These are phyloP conservation scores for Etheostoma cragini DNA, from an alignment of 2,113 vertebrate species.

Conservation along the genomic window DNA sequence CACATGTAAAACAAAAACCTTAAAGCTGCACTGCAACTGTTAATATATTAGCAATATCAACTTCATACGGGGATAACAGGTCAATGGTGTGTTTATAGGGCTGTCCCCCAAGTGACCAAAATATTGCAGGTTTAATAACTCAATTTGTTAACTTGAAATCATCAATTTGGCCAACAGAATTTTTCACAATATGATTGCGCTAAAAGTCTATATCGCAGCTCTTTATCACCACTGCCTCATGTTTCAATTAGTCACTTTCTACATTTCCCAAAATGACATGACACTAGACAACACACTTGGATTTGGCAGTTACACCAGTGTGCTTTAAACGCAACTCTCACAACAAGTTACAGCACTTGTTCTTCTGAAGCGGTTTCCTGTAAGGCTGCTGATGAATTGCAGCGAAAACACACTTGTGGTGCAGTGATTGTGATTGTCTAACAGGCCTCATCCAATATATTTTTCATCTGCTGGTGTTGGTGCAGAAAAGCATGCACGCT, in stretches of 20 bases:
- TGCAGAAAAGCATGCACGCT: constrained; percentile 33
- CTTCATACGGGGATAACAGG: not conserved
- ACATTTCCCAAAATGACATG: not conserved
- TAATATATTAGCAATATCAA: not conserved
- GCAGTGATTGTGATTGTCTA: constrained; percentile 36
- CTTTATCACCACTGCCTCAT: not conserved
- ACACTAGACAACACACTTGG: not conserved
- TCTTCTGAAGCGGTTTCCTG: constrained; percentile 23
- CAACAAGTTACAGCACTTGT: constrained; percentile 37
- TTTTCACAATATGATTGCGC: not conserved
- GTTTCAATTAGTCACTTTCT: not conserved
- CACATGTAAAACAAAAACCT: not conserved
- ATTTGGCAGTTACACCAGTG: not conserved
- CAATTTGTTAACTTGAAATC: not conserved
- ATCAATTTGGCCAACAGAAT: not conserved
- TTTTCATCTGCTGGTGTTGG: constrained; percentile 62
- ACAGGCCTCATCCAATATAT: constrained; percentile 51
- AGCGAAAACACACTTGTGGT: constrained; percentile 30
- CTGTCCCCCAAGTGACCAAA: not conserved
- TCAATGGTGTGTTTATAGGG: not conserved
- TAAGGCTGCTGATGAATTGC: constrained; percentile 31
- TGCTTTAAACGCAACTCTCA: not conserved
- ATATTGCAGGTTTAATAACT: not conserved
- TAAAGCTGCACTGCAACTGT: not conserved
- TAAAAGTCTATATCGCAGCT: not conserved